phyloP scores from a whole-genome alignment of 2,888 invertebrate genomes.

The Tuta absoluta region DNA sequence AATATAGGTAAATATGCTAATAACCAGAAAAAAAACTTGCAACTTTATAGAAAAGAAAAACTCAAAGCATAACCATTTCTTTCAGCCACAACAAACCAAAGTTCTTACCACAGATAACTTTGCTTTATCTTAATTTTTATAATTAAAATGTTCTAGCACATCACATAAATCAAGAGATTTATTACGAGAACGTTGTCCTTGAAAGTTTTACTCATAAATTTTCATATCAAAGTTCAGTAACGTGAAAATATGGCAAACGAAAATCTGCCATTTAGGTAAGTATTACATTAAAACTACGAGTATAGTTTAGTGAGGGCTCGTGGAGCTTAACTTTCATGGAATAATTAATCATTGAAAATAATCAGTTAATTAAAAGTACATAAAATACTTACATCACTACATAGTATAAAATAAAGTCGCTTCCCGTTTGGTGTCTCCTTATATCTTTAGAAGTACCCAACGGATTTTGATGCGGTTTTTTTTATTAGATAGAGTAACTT shows the following conservation, averaged over 20 bases:
- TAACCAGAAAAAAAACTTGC: no score
- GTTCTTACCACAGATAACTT: not conserved
- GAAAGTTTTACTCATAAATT: conserved; percentile 5
- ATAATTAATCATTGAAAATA: no score
- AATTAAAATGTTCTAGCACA: not conserved
- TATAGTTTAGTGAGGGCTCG: conserved; percentile 11
- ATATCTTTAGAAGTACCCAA: no score
- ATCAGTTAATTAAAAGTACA: no score
- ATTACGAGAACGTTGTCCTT: conserved; percentile 20
- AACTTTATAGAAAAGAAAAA: no score
- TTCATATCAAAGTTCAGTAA: not conserved
- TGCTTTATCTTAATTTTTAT: not conserved
- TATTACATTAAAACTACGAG: no score
- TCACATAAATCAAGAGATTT: conserved; percentile 28
- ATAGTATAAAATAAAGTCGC: no score
- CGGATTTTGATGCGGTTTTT: no score
- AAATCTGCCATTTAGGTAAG: not conserved
- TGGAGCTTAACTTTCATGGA: not conserved
- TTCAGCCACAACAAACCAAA: not conserved
- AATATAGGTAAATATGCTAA: no score
- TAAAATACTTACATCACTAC: no score
- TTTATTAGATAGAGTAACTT: no score
- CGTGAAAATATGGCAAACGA: conserved; percentile 6
- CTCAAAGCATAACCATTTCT: not conserved
- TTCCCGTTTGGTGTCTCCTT: no score